Conservation (phyloP, 2,797 vertebrate species). For the Netta rufina region DNA sequence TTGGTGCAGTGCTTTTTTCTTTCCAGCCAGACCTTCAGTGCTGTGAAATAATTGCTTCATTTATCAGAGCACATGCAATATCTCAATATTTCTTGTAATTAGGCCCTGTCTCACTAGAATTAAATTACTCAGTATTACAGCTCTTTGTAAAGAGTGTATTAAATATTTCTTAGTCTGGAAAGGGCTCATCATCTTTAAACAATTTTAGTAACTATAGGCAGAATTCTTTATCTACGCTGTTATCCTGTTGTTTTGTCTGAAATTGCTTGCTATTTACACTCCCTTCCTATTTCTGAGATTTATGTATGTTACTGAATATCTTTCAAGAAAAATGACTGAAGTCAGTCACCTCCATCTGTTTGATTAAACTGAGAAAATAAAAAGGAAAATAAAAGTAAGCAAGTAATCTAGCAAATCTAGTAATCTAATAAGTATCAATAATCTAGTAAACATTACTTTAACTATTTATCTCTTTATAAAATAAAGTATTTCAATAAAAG, state of each 20-base stretch:
- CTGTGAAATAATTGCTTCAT: neutral
- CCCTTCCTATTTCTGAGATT: neutral
- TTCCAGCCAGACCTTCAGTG: neutral
- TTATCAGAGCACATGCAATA: neutral
- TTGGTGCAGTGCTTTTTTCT: neutral
- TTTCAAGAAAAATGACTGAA: neutral
- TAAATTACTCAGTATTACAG: neutral
- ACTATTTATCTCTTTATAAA: neutral
- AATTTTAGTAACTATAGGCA: neutral
- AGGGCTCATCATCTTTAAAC: neutral
- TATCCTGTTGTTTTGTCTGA: neutral
- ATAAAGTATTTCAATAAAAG: neutral
- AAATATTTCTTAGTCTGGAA: neutral
- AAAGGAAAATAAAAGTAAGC: neutral
- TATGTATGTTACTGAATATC: neutral
- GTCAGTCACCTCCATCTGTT: neutral
- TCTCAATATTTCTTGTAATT: neutral
- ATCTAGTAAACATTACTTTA: neutral
- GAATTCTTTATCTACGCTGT: neutral
- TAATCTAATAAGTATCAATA: no score
- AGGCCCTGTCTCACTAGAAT: neutral
- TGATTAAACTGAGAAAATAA: neutral
- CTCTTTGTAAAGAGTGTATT: neutral
- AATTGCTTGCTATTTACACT: neutral
- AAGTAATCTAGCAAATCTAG: no score